phyloP scores from a whole-genome alignment of 2,797 vertebrate genomes.

The Ceyx erithaca region DNA sequence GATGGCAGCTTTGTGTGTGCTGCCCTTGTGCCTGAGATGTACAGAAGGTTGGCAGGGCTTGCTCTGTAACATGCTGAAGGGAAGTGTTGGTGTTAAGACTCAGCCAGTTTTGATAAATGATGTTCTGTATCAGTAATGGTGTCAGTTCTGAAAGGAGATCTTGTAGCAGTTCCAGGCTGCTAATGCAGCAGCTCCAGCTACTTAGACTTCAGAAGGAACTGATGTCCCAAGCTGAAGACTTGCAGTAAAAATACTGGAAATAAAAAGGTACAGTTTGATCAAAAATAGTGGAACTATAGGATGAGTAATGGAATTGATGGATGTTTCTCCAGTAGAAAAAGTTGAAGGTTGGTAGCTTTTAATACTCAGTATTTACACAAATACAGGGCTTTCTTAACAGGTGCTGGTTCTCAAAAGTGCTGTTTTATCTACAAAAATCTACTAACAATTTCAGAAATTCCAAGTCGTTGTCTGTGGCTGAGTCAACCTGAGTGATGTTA shows the following conservation, averaged over 20 bases:
- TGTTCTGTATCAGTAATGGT: accelerated
- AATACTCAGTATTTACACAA: neutral
- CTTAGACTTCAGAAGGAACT: neutral
- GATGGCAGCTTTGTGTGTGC: accelerated
- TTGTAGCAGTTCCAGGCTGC: neutral
- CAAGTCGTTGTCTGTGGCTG: neutral
- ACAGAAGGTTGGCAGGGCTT: accelerated
- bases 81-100: accelerated
- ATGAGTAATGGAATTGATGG: neutral
- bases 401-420: neutral
- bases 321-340: neutral
- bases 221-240: neutral
- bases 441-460: neutral
- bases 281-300: accelerated
- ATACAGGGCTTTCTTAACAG: neutral
- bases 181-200: neutral
- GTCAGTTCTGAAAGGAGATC: neutral
- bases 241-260: neutral
- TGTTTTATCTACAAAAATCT: neutral
- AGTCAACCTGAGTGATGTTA: neutral
- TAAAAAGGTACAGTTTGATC: neutral
- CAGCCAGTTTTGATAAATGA: accelerated
- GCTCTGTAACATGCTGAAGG: accelerated
- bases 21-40: accelerated
- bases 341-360: neutral